Percentiles rank a stretch among this genome's conserved stretches.
phyloP scores from a whole-genome alignment of 2,113 vertebrate species.

The Ranitomeya imitator region DNA sequence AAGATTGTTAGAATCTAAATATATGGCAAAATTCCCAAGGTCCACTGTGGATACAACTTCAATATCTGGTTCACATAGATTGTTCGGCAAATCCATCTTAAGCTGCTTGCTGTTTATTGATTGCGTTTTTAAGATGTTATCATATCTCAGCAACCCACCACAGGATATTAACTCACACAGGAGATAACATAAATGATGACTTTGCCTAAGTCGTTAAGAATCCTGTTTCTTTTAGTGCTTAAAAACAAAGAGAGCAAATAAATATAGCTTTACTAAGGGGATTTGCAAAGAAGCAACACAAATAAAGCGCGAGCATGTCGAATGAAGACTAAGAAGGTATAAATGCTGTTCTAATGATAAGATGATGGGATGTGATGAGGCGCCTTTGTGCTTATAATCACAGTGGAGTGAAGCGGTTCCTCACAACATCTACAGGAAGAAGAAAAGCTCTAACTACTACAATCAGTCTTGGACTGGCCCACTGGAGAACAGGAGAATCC shows the following conservation, averaged over 20 bases:
- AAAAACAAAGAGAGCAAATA: constrained; percentile 8
- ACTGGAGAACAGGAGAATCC: too few relatives aligned
- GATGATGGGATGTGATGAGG: neutral
- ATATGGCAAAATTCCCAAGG: neutral
- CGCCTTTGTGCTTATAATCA: neutral
- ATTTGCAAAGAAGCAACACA: neutral
- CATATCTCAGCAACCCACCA: constrained; percentile 17
- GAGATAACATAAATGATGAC: constrained; percentile 20
- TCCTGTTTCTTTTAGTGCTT: constrained; percentile 21
- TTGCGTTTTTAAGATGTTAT: constrained; percentile 31
- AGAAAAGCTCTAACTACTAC: too few relatives aligned
- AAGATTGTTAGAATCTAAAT: constrained; percentile 15
- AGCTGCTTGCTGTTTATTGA: constrained; percentile 26
- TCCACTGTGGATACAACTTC: neutral
- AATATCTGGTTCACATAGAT: neutral
- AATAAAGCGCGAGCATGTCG: neutral
- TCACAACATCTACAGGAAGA: too few relatives aligned
- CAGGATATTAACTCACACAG: constrained; percentile 39
- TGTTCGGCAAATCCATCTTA: constrained; percentile 4
- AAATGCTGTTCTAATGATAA: neutral
- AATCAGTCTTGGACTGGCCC: too few relatives aligned
- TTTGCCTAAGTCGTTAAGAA: constrained; percentile 25
- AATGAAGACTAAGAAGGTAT: neutral
- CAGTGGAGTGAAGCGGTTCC: neutral
- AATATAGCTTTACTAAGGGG: constrained; percentile 4